phyloP scores from a whole-genome alignment of 2,113 vertebrate genomes.

The Chaenocephalus aceratus region DNA sequence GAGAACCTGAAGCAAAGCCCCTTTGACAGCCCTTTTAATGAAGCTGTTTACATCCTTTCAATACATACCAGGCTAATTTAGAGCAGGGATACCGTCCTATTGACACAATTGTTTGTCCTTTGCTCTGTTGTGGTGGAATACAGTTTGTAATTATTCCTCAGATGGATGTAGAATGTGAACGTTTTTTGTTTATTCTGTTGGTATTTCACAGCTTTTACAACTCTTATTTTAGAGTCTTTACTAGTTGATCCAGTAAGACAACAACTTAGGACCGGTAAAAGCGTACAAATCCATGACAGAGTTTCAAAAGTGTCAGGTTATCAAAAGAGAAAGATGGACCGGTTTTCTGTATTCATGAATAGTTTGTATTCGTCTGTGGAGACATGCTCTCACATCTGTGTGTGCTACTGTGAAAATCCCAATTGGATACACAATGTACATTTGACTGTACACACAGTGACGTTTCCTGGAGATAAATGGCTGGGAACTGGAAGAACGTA shows the following conservation, averaged over 20 bases:
- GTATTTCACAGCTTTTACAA: not conserved
- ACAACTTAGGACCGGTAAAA: not conserved
- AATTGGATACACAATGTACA: conserved; percentile 32
- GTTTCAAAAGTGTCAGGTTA: conserved; percentile 8
- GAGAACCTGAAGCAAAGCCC: conserved; percentile 39
- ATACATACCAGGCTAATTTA: conserved; percentile 37
- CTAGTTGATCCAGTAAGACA: conserved; percentile 8
- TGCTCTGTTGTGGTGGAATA: not conserved
- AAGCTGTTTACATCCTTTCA: conserved; percentile 57
- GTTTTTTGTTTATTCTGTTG: not conserved
- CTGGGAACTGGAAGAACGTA: conserved; percentile 44
- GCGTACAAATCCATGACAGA: not conserved
- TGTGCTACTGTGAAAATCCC: conserved; percentile 40
- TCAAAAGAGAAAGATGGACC: conserved; percentile 23
- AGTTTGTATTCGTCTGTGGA: conserved; percentile 29
- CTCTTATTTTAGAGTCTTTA: not conserved
- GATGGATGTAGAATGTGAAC: not conserved
- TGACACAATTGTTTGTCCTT: conserved; percentile 28
- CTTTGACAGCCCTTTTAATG: conserved; percentile 64
- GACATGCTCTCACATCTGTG: conserved; percentile 44
- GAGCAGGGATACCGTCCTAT: conserved; percentile 7
- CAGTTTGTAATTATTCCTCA: not conserved
- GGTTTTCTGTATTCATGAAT: conserved; percentile 31
- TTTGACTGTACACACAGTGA: conserved; percentile 43
- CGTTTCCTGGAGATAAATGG: conserved; percentile 45